Evolutionary conservation across 2,888 invertebrate genomes (phyloP), one percentile per base, ranked within the genome.

Genomic region (Rhagonycha fulva): DNA sequence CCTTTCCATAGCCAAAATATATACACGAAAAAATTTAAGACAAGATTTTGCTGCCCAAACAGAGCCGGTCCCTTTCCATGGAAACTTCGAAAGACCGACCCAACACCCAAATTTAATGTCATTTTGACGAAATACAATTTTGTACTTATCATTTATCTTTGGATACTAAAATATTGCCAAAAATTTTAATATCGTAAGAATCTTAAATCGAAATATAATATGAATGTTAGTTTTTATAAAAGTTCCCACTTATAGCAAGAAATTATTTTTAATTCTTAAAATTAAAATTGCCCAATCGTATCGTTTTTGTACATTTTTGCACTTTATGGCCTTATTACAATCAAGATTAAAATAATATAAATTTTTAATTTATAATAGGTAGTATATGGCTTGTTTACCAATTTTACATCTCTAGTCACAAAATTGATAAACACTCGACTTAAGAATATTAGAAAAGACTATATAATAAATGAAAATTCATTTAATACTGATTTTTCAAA

Each of bases 221-320:
- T 19, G 19, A 1, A 19, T 66, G 63, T 66, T 66, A 47, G 47
- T 47, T 47, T n/a, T 47, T n/a, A 47, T 70, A 72, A 76, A 75
- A 68, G 75, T 78, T 77, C 80, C 80, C 80, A 80, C 80, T 78
- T 79, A 79, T 60, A 74, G 72, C 71, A 74, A 72, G 61, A 75
- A 74, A 67, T 74, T 73, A 68, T 66, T 70, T 60, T 11, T 61
- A 68, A 19, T 19, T 47, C 75, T 70, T 72, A 76, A 47, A 72
- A 30, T 67, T 73, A 76, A 74, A 74, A 74, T 76, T 76, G 76
- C 76, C 76, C 76, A 63, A 76, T 62, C 14, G 11, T 73, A 23
- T 69, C 12, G 68, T 75, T 74, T 77, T 74, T 77, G 62, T 74
- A 75, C 77, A 70, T 70, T 72, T 62, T 68, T 73, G 62, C 47